Conservation (phyloP, 2,797 vertebrate species). For the Typhlichthys subterraneus region DNA sequence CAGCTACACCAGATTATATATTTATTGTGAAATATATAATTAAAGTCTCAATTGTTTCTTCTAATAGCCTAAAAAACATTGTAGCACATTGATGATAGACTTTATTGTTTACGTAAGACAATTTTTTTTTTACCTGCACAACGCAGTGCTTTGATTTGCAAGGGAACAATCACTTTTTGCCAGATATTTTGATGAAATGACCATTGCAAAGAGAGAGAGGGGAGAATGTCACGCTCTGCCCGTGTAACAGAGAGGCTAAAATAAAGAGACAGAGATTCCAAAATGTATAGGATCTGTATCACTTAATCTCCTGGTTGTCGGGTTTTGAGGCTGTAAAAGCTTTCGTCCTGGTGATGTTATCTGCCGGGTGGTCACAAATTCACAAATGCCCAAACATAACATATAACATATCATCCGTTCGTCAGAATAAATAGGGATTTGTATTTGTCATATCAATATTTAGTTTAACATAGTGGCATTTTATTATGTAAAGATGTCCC, state of each 20-base stretch:
- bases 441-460: too few relatives aligned
- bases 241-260: neutral
- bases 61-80: slow-evolving; percentile 16
- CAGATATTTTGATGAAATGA: slow-evolving; percentile 24
- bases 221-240: neutral
- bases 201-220: slow-evolving; percentile 28
- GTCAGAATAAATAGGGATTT: too few relatives aligned
- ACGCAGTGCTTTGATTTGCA: neutral
- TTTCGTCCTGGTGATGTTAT: slow-evolving; percentile 48
- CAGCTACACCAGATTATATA: neutral
- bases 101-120: slow-evolving; percentile 3
- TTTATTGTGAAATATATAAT: slow-evolving; percentile 13
- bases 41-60: slow-evolving; percentile 17
- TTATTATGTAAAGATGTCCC: neutral
- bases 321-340: slow-evolving; percentile 57
- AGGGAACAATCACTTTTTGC: neutral
- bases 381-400: too few relatives aligned
- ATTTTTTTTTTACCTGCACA: too few relatives aligned
- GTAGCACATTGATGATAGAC: slow-evolving; percentile 18
- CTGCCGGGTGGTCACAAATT: slow-evolving; percentile 34
- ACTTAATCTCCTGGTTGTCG: slow-evolving; percentile 58
- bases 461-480: too few relatives aligned
- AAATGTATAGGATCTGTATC: slow-evolving; percentile 65
- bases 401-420: too few relatives aligned
- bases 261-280: slow-evolving; percentile 17